Base-by-base conservation (phyloP, 2,888 invertebrate species). In the Acrobasis consociella region DNA sequence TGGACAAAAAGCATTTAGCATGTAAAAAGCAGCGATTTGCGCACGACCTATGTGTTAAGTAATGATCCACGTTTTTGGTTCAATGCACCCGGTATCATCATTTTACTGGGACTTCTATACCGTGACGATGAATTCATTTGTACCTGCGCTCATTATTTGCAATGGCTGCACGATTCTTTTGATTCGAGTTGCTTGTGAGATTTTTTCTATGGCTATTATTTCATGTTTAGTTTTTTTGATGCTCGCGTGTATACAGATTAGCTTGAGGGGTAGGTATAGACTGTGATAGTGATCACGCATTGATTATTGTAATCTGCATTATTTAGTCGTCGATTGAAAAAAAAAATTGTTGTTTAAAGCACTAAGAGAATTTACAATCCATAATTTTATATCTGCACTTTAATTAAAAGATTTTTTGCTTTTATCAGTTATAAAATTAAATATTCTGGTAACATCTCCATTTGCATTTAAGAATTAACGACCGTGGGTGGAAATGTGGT, bases 1-100 rank as follows among this genome's bases (percentile, higher is more conserved):
- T 73, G 62, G 65, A 77, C 76, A 83, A 86, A 88, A 86, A 85
- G 79, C 72, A 66, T 78, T 80, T 81, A 80, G 76, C 75, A 78
- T 77, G 81, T 82, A 87, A 87, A 88, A 88, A 88, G 81, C 77
- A 65, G 73, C 74, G 76, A 76, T 74, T 81, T 74, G 80, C 82
- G 86, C 88, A 87, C 87, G 88, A 85, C 78, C 78, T 82, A 78
- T 80, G 83, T 86, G 85, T 81, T 86, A 87, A 88, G 87, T 87
- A 89, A 88, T 87, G 83, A 82, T 78, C 85, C 89, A 90, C 91
- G 90, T 86, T 86, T 87, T 85, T 88, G 84, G 91, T 91, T 91
- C 91, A 90, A 86, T 87, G 91, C 89, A 89, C 91, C 87, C 89
- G 85, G 86, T 82, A 83, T 85, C 77, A 79, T 82, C 82, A 85